Evolutionary conservation across 2,797 vertebrate genomes (phyloP), one percentile per base, ranked within the genome.

Genomic region (Propithecus deckenii): DNA sequence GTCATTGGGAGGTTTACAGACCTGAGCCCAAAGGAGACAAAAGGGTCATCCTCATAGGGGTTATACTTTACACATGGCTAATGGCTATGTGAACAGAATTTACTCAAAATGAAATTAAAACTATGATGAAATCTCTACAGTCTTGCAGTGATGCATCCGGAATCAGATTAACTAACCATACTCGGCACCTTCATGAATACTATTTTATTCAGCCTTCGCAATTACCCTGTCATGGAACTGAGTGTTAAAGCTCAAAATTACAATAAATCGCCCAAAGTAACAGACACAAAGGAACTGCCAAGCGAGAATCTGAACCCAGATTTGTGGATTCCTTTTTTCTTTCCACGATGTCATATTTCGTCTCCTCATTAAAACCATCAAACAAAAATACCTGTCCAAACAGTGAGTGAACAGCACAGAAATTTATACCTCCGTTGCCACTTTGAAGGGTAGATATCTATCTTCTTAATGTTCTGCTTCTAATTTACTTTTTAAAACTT

Each of bases 21-120:
- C 18, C n/a, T 30, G n/a, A 32, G 32, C 57, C 32, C 50, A 52
- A 32, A 52, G 10, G 13, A 79, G 8, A 63, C 32, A 55, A 86
- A 32, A 0, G 0, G 35, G 65, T 25, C 63, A 43, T 50, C 2
- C 3, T n/a, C 50, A 35, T 25, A 46, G 14, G 76, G 28, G 81
- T 43, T 61, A 14, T 23, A 30, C 13, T 46, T 63, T 43, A 65
- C 38, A 75, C 48, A n/a, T 48, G 46, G 74, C 2, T 25, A 80
- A 46, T 67, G 63, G 61, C 38, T 12, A 10, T 57, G 57, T 74
- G 48, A 86, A 50, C 13, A 86, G n/a, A 91, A 92, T 78, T 43
- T 74, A 76, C 41, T 93, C 71, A 85, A 85, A 81, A 61, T 84
- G 65, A 95, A 95, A 89, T 89, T 52, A 89, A 80, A 89, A 87